Conservation (phyloP, 2,888 invertebrate species). For the Epinotia brunnichana region DNA sequence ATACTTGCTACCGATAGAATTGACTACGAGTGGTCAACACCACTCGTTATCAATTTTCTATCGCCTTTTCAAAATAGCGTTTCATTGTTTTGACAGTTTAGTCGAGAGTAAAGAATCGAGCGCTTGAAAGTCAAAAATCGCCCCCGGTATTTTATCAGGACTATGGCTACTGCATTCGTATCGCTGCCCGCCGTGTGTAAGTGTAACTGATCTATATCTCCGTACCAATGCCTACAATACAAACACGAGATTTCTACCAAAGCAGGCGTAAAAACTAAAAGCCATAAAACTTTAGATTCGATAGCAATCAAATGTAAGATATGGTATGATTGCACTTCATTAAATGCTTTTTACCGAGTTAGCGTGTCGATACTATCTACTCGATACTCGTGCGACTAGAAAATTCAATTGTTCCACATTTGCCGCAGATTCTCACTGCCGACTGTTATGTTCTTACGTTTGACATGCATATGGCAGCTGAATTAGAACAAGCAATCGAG, state of each 20-base stretch:
- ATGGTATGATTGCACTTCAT: conserved; percentile 39
- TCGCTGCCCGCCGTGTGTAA: too few species aligned
- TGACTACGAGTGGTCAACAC: too few species aligned
- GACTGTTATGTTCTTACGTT: conserved; percentile 12
- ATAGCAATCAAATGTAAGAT: conserved; percentile 35
- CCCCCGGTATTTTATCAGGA: too few species aligned
- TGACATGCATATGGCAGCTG: conserved; percentile 45
- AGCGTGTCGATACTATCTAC: conserved; percentile 50
- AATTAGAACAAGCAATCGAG: conserved; percentile 44
- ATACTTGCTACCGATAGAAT: too few species aligned
- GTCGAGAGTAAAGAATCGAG: too few species aligned
- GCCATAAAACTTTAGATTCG: conserved; percentile 20
- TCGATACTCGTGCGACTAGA: conserved; percentile 52
- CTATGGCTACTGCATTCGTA: too few species aligned
- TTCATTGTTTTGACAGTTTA: too few species aligned
- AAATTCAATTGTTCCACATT: conserved; percentile 50
- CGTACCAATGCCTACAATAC: background rate
- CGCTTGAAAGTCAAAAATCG: too few species aligned
- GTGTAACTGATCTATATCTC: too few species aligned
- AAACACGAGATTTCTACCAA: conserved; percentile 3
- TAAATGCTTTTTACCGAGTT: conserved; percentile 43
- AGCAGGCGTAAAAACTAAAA: conserved; percentile 7
- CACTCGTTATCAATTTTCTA: too few species aligned
- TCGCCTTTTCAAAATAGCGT: too few species aligned
- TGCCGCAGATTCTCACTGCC: conserved; percentile 31